Evolutionary conservation across 2,888 invertebrate species (phyloP), one percentile per base, ranked within the genome.

Genomic region (Troides aeacus): DNA sequence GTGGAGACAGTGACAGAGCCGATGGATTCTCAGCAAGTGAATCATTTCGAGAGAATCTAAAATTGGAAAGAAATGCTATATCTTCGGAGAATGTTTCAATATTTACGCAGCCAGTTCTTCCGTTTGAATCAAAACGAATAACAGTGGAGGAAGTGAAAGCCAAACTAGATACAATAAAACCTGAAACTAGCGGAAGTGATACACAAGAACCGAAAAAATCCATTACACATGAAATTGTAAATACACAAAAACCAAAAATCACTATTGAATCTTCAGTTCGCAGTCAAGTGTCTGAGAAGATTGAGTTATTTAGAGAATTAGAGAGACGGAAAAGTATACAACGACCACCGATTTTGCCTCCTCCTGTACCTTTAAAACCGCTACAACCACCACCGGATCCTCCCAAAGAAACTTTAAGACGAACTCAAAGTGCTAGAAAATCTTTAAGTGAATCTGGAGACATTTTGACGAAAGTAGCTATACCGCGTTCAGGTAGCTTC

Each of bases 401-500:
- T 50, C 81, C 86, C 1, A 88, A 88, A 72, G 89, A 90, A 70
- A 88, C 92, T 56, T 77, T 93, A 72, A 81, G 91, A 73, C 83
- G 93, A 77, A 92, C 85, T 74, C 93, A 93, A 74, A 93, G 93
- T 74, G 88, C 89, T 50, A 84, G 92, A 74, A 90, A 92, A 72
- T 92, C 92, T 50, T 78, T 91, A 39, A 92, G 84, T 69, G 95
- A 95, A 73, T 94, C 95, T 68, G 97, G 97, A 10, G 97, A 97
- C 84, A 95, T 97, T 77, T 87, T 97, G 78, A 97, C 97, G 0
- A 96, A 97, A 85, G 97, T 97, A 60, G 97, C 97, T 58, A 95
- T 97, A 78, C 97, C 97, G 18, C 93, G 97, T 77, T 96, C 97
- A 65, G 96, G 97, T 62, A 97, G 97, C 84, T 97, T 97, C 82